These are phyloP conservation scores for Clostera curtula DNA, from an alignment of 2,888 invertebrate genomes.

Conservation along the genomic window DNA sequence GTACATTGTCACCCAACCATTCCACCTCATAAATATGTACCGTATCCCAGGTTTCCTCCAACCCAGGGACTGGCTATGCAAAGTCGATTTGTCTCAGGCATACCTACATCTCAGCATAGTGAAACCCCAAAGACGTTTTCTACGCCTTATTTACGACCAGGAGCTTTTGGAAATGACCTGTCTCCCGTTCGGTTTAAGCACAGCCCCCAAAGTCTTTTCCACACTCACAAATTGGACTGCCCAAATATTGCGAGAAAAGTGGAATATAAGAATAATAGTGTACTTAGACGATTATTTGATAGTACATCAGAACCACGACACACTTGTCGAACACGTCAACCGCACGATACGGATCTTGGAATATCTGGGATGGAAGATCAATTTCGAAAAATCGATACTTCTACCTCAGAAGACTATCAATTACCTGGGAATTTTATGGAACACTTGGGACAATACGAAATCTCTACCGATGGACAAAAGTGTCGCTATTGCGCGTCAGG, in stretches of 20 bases:
- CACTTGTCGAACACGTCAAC: constrained; percentile 6
- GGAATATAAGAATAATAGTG: constrained; percentile 1
- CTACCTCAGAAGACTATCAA: constrained; percentile 7
- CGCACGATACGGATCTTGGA: constrained; percentile 2
- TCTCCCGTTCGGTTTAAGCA: constrained; percentile 23
- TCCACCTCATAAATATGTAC: constrained; percentile 17
- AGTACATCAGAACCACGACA: neutral
- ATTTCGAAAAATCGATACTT: constrained; percentile 9
- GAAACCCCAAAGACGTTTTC: constrained; percentile 14
- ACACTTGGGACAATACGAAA: constrained; percentile 8
- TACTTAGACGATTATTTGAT: constrained; percentile 4
- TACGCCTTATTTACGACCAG: constrained; percentile 14
- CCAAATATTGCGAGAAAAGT: neutral
- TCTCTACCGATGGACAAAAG: constrained; percentile 7
- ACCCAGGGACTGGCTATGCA: constrained; percentile 17
- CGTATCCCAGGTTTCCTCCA: constrained; percentile 21
- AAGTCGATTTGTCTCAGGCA: constrained; percentile 18
- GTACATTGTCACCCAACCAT: constrained; percentile 12
- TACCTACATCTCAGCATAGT: constrained; percentile 18
- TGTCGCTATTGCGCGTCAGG: constrained; percentile 1
- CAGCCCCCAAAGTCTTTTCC: constrained; percentile 18
- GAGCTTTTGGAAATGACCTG: constrained; percentile 17
- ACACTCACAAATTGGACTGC: constrained; percentile 3
- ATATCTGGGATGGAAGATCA: constrained; percentile 9
- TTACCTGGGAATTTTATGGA: constrained; percentile 15